Base-by-base conservation (phyloP, 1,140 invertebrate species). In the Zaprionus nigranus region DNA sequence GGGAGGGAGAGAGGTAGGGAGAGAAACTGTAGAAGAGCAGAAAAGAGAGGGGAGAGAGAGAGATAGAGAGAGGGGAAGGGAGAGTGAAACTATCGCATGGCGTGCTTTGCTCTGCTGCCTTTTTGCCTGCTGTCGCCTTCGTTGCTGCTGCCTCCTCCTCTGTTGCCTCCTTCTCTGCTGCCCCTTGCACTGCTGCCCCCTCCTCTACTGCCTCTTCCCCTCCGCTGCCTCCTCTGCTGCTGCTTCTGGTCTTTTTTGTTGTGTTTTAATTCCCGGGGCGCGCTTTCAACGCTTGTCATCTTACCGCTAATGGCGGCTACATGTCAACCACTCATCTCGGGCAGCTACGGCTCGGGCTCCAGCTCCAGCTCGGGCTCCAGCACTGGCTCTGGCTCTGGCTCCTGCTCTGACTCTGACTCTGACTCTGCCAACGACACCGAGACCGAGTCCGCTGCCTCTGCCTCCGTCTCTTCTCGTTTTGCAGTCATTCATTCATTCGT, bases 291-390 rank as follows among this genome's bases (percentile, higher is more conserved):
- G 84, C 84, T 88, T 88, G 84, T 88, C 84, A 84, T 84, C 84
- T 88, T 88, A 84, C 85, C 84, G 84, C 84, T 88, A 88, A 88
- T 88, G 84, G 84, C 85, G 85, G 84, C 81, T 88, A 88, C 84
- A 88, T 88, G 84, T 88, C 84, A 88, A 88, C 84, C 85, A 88
- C 84, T 88, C 85, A 88, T 88, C 85, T 81, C 80, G 73, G 66
- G 58, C 78, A 46, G 9, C 66, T 22, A 51, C 54, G 22, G 40
- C 64, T 17, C 49, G n/a, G 15, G 15, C 53, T 59, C 9, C 34
- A 43, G 40, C 59, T n/a, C 20, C 43, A 22, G n/a, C 28, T 53
- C 24, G 12, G 51, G 30, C 54, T 30, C 43, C 54, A n/a, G 34
- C n/a, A n/a, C n/a, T n/a, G n/a, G n/a, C n/a, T n/a, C n/a, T n/a